Base-by-base conservation (phyloP, 1,140 invertebrate species). In the Drosophila repletoides region DNA sequence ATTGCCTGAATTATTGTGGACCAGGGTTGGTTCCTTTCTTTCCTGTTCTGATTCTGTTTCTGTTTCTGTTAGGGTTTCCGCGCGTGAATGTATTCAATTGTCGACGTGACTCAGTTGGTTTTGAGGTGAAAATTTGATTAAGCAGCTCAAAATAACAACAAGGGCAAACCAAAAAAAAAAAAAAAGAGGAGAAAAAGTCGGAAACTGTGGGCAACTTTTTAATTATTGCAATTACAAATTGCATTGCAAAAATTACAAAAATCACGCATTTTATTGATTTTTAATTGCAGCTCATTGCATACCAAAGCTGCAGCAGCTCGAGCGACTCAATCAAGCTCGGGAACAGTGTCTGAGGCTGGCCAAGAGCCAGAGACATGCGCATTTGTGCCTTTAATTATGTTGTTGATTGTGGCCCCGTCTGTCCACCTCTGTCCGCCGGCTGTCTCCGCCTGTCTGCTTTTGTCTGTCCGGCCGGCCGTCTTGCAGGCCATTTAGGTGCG, bases 181-280 rank as follows among this genome's bases (percentile, higher is more conserved):
- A 9, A 24, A 15, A 5, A 6, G 9, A n/a, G 5, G 17, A 36
- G 10, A 4, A 31, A 41, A 17, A 29, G 17, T 22, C 15, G 49
- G 28, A 49, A 17, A n/a, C 6, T 14, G 24, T 26, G 52, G 52
- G 24, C 73, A 71, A 83, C 77, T 72, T 72, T 86, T 84, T 84
- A 86, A 86, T 84, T 86, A 80, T 84, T 63, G 80, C 79, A 84
- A 84, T 84, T 84, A 84, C 79, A 84, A 79, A 84, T 84, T 84
- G 80, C 79, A 71, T 60, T 79, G 79, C 70, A 74, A 74, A 84
- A 86, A 84, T 84, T 86, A 64, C 80, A 80, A 76, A 86, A 86
- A 86, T 86, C 80, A 86, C 80, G 81, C 80, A 86, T 86, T 86
- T 86, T 86, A 86, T 86, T 86, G 80, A 86, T 86, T 86, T 86